A percentile compares a stretch with the other conserved stretches of the same genome.
phyloP scores from a whole-genome alignment of 2,797 vertebrate species.

The Parotocinclus haroldoi region DNA sequence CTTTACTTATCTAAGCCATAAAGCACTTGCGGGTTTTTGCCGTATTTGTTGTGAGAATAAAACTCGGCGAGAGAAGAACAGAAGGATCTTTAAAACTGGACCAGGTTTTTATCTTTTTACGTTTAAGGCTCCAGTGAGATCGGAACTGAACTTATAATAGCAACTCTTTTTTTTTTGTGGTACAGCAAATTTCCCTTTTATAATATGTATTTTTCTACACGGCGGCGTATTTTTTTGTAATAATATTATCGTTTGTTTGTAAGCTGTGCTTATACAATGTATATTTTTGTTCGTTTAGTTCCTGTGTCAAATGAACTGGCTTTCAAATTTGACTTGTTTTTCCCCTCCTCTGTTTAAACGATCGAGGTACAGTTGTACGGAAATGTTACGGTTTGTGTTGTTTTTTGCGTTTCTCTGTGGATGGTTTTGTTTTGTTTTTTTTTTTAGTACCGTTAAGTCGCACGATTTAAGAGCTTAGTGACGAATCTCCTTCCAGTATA shows the following conservation, averaged over 20 bases:
- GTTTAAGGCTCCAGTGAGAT: neutral
- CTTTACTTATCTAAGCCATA: constrained; percentile 1
- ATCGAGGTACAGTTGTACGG: constrained; percentile 42
- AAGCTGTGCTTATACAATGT: constrained; percentile 86
- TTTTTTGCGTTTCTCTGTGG: constrained; percentile 62
- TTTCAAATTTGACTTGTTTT: constrained; percentile 63
- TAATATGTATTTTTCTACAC: constrained; percentile 56
- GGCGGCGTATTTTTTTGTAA: constrained; percentile 71
- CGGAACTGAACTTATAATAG: constrained; percentile 3
- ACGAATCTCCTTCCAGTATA: constrained; percentile 62
- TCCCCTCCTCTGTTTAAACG: constrained; percentile 40
- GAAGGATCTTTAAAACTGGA: constrained; percentile 14
- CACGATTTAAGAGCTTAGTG: constrained; percentile 72
- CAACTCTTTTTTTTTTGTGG: constrained; percentile 58
- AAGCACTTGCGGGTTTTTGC: constrained; percentile 45
- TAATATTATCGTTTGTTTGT: constrained; percentile 74
- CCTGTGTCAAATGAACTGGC: constrained; percentile 73
- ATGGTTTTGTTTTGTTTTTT: constrained; percentile 67
- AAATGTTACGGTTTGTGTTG: constrained; percentile 26
- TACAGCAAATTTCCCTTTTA: constrained; percentile 61
- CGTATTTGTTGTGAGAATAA: constrained; percentile 1
- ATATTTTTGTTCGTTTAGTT: constrained; percentile 62
- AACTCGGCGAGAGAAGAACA: constrained; percentile 1
- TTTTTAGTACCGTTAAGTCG: constrained; percentile 65
- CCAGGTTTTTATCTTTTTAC: neutral